Base-by-base conservation (phyloP, 2,797 vertebrate species). In the Bufotes viridis region DNA sequence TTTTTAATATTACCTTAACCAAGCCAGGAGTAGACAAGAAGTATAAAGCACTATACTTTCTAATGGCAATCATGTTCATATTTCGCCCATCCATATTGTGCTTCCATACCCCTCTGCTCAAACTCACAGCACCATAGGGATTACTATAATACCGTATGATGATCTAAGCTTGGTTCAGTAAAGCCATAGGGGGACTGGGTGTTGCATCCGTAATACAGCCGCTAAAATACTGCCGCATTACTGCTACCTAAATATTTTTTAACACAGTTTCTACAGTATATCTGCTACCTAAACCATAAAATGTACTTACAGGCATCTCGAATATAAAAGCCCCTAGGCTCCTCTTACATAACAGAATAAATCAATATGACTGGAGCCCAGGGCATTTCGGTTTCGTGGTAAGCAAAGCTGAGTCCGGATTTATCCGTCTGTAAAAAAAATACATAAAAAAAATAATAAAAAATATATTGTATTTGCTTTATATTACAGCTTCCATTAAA, bases 401-500 rank as follows among this genome's bases (percentile, higher is more conserved):
- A 78, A 82, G 70, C 13, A 72, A 69, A 72, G 24, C 53, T 15
- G 24, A 15, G 61, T 20, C 42, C 51, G 72, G 22, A 61, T 81
- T 87, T 75, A 60, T 65, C 57, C 14, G 78, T 15, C 74, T 78
- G 69, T 55, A n/a, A 49, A 81, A 78, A 55, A 76, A 42, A 42
- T 42, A 42, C 0, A 72, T 17, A 72, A 9, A 42, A 42, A 75
- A 76, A 76, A 53, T 53, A 49, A 12, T 49, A 74, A 22, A 53
- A n/a, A 82, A 55, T 75, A 82, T 49, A 67, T 83, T 42, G 51
- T 49, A 57, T 87, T 78, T 87, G 67, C 61, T 88, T 88, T 18
- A 79, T 84, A 84, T 81, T 78, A 24, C 49, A 82, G 53, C 55
- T 70, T 74, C 55, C 34, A 76, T 69, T 83, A 61, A 86, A 74